Conservation (phyloP, 2,113 vertebrate species). For the Lophotis ruficrista region DNA sequence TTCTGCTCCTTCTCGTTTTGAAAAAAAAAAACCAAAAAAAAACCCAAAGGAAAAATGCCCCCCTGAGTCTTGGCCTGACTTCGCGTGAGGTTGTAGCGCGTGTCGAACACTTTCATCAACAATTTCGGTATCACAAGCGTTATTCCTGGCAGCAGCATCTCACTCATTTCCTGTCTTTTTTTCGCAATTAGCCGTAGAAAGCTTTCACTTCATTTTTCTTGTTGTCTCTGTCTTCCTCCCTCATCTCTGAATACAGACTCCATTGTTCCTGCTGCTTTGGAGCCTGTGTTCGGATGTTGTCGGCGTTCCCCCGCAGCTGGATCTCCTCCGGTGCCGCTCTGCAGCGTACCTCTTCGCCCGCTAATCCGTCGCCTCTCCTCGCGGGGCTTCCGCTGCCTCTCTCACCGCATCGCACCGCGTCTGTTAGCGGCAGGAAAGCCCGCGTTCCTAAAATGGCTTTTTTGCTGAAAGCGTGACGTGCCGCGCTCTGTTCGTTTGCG, state of each 20-base stretch:
- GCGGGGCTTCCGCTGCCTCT: not conserved
- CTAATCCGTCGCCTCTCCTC: not conserved
- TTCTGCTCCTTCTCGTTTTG: not conserved
- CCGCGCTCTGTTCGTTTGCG: not conserved
- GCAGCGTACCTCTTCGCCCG: not conserved
- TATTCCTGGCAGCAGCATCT: slow-evolving; percentile 44
- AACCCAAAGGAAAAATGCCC: not conserved
- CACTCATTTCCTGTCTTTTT: slow-evolving; percentile 51
- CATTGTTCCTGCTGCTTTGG: not conserved
- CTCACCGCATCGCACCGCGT: not conserved
- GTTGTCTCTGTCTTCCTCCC: not conserved
- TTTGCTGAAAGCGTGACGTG: accelerated
- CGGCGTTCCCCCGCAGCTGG: not conserved
- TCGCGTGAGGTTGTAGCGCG: not conserved
- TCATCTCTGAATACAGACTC: slow-evolving; percentile 24
- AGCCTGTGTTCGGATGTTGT: not conserved
- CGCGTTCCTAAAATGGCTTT: not conserved
- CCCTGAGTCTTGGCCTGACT: not conserved
- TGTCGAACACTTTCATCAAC: not conserved
- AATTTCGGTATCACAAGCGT: not conserved
- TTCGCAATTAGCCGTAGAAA: slow-evolving; percentile 34
- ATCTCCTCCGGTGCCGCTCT: not conserved
- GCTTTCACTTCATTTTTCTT: slow-evolving; percentile 24
- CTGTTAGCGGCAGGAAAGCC: accelerated
- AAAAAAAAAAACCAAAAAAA: not conserved